These are phyloP conservation scores for Nerophis lumbriciformis DNA, from an alignment of 2,113 vertebrate genomes.

Conservation along the genomic window DNA sequence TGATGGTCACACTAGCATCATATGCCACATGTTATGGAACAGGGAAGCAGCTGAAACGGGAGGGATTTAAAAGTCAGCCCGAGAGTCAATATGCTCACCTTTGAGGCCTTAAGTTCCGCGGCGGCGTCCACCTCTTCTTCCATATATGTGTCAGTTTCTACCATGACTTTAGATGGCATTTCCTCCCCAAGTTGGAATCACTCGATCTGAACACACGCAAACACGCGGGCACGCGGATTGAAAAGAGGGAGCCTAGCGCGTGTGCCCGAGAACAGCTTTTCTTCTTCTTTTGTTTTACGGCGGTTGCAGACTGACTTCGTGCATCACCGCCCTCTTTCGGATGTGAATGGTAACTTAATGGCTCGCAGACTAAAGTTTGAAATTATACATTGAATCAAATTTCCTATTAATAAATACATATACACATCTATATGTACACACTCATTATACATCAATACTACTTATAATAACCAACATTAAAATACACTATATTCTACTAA, in stretches of 20 bases:
- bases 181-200: slow-evolving; percentile 41
- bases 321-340: too few species aligned
- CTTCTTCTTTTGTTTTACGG: too few species aligned
- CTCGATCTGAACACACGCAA: slow-evolving; percentile 31
- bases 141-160: slow-evolving; percentile 44
- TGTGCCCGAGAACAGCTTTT: not conserved
- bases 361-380: too few species aligned
- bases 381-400: too few species aligned
- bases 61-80: not conserved
- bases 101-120: slow-evolving; percentile 29
- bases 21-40: slow-evolving; percentile 50
- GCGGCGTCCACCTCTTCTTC: slow-evolving; percentile 38
- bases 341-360: too few species aligned
- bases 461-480: too few species aligned
- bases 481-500: too few species aligned
- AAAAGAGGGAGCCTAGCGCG: slow-evolving; percentile 51
- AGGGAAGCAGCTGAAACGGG: slow-evolving; percentile 4
- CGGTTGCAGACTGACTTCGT: too few species aligned
- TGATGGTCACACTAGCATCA: slow-evolving; percentile 9
- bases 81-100: slow-evolving; percentile 38
- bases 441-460: too few species aligned
- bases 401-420: too few species aligned
- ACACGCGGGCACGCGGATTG: slow-evolving; percentile 36
- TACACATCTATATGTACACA: too few species aligned
- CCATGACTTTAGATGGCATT: slow-evolving; percentile 64